Evolutionary conservation across 2,888 invertebrate genomes (phyloP).

Genomic region (Ditula angustiorana): DNA sequence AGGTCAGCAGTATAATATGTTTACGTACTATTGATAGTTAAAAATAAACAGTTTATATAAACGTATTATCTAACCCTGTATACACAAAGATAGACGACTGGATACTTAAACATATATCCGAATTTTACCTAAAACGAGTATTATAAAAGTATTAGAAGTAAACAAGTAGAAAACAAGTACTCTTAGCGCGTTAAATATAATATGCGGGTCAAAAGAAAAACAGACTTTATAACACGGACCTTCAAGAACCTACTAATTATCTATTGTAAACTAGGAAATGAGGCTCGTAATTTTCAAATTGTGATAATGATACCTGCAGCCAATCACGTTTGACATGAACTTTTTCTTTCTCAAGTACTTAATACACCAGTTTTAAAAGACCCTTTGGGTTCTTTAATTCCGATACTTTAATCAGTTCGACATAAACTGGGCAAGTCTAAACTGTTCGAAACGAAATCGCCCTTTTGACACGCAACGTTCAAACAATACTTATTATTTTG

Average conservation of each 20-base stretch:
- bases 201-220: conserved; percentile 20
- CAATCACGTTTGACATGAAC: conserved; percentile 51
- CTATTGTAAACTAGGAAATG: conserved; percentile 47
- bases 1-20: neutral
- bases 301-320: conserved; percentile 54
- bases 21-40: neutral
- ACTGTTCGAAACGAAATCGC: conserved; percentile 49
- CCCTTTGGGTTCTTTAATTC: conserved; percentile 1
- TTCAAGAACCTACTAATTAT: conserved; percentile 52
- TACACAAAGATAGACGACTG: neutral
- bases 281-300: conserved; percentile 50
- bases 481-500: conserved; percentile 51
- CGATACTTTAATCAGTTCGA: neutral
- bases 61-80: neutral
- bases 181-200: conserved; percentile 19
- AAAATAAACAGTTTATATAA: neutral
- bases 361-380: conserved; percentile 30
- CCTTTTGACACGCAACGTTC: conserved; percentile 58
- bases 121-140: too few relatives aligned
- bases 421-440: conserved; percentile 15
- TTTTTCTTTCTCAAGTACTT: conserved; percentile 34
- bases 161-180: neutral
- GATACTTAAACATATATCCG: neutral
- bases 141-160: too few relatives aligned
- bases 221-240: conserved; percentile 19